A percentile compares a stretch with the other conserved stretches of the same genome.
Conservation (phyloP, 2,888 invertebrate genomes). For the Blastobasis lacticolella region DNA sequence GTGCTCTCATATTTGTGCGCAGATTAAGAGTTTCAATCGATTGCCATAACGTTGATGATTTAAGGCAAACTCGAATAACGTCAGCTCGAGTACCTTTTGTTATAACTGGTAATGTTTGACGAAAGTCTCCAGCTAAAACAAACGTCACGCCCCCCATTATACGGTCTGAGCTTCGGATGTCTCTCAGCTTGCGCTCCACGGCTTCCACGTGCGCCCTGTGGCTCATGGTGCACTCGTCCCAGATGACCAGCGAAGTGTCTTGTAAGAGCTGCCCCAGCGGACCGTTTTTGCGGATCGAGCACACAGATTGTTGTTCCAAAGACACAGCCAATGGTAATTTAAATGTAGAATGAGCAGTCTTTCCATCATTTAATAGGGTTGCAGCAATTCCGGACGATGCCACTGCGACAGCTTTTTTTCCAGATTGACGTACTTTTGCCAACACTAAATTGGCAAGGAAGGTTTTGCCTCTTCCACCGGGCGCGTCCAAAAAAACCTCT, state of each 20-base stretch:
- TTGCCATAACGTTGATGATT: constrained; percentile 17
- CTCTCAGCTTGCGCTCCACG: background rate
- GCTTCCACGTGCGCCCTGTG: background rate
- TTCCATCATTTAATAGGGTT: constrained; percentile 22
- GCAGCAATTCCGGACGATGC: constrained; percentile 30
- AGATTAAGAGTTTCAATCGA: constrained; percentile 17
- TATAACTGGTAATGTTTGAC: constrained; percentile 19
- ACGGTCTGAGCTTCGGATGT: background rate
- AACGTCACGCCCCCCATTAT: background rate
- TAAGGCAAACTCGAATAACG: constrained; percentile 5
- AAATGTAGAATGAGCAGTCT: constrained; percentile 19
- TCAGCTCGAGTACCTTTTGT: constrained; percentile 8
- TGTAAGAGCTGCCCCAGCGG: background rate
- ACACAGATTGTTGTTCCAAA: background rate
- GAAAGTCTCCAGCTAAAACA: constrained; percentile 13
- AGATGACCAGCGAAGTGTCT: background rate
- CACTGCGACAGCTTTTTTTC: constrained; percentile 28
- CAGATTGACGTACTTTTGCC: constrained; percentile 21
- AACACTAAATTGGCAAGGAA: constrained; percentile 23
- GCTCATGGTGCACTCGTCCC: background rate
- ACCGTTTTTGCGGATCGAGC: background rate
- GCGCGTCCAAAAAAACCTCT: constrained; percentile 14
- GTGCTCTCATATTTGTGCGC: constrained; percentile 21
- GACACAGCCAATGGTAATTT: background rate
- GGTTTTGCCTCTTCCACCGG: constrained; percentile 39